These are phyloP conservation scores for Erebia aethiops DNA, from an alignment of 2,888 invertebrate genomes.

Conservation along the genomic window DNA sequence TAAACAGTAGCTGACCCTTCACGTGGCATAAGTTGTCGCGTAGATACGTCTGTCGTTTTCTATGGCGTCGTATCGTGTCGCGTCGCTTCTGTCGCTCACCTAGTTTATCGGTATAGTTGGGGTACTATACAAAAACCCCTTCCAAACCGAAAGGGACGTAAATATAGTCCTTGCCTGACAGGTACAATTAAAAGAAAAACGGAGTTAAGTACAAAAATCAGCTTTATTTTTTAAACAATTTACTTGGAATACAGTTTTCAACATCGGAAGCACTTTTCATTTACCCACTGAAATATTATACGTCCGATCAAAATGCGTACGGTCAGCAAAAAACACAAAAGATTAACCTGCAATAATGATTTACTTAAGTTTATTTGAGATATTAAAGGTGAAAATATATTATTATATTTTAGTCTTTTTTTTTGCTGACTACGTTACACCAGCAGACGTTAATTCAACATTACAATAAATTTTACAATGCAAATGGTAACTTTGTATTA, in stretches of 20 bases:
- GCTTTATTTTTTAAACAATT: slow-evolving; percentile 20
- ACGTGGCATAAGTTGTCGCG: too few species aligned
- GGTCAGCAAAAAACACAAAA: slow-evolving; percentile 16
- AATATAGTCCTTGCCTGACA: not conserved
- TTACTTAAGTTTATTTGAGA: not conserved
- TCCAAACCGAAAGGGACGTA: too few species aligned
- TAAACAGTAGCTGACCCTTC: too few species aligned
- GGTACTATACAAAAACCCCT: too few species aligned
- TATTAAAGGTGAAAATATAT: not conserved
- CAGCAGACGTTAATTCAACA: slow-evolving; percentile 17
- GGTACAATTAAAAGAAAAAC: not conserved
- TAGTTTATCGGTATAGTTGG: too few species aligned
- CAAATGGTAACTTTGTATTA: slow-evolving; percentile 33
- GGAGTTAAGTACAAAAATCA: slow-evolving; percentile 18
- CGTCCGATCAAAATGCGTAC: not conserved
- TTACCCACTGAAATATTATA: slow-evolving; percentile 2
- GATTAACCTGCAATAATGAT: not conserved
- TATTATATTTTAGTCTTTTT: not conserved
- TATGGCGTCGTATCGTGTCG: too few species aligned
- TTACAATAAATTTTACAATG: slow-evolving; percentile 32
- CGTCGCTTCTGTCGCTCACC: too few species aligned
- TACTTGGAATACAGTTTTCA: slow-evolving; percentile 15
- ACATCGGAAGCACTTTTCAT: slow-evolving; percentile 23
- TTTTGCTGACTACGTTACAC: slow-evolving; percentile 23
- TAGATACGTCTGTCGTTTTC: too few species aligned